These are phyloP conservation scores for Himalopsyche tibetana DNA, from an alignment of 2,888 invertebrate genomes.

Conservation along the genomic window DNA sequence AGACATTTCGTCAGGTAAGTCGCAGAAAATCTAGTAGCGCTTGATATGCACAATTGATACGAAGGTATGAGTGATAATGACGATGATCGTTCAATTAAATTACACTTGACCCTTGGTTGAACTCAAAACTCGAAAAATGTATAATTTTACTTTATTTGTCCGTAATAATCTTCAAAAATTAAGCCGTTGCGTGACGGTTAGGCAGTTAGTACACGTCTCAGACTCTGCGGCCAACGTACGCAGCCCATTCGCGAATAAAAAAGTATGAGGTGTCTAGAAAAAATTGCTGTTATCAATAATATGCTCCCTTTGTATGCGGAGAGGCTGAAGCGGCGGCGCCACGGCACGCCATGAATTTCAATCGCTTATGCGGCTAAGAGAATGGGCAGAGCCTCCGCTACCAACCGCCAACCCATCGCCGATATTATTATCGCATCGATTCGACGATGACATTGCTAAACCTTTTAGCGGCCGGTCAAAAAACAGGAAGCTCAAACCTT, in stretches of 20 bases:
- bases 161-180: constrained; percentile 33
- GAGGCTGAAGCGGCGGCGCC: constrained; percentile 55
- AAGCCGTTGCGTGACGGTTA: constrained; percentile 37
- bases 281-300: constrained; percentile 62
- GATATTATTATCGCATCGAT: constrained; percentile 33
- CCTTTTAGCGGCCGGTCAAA: constrained; percentile 38
- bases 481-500: constrained; percentile 22
- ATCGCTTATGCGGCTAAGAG: constrained; percentile 46
- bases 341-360: constrained; percentile 56
- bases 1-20: too few relatives aligned
- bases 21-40: too few relatives aligned
- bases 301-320: constrained; percentile 56
- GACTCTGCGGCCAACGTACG: constrained; percentile 18
- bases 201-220: not conserved
- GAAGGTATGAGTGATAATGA: too few relatives aligned
- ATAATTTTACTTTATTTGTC: not conserved
- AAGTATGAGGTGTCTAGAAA: constrained; percentile 47
- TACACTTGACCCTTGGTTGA: too few relatives aligned
- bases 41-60: too few relatives aligned
- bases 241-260: constrained; percentile 39
- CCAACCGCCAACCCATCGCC: constrained; percentile 6
- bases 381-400: constrained; percentile 12
- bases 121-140: too few relatives aligned
- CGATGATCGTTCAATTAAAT: too few relatives aligned
- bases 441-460: constrained; percentile 35